Evolutionary conservation across 1,140 invertebrate genomes (phyloP), one percentile per base, ranked within the genome.

Genomic region (Apis dorsata): DNA sequence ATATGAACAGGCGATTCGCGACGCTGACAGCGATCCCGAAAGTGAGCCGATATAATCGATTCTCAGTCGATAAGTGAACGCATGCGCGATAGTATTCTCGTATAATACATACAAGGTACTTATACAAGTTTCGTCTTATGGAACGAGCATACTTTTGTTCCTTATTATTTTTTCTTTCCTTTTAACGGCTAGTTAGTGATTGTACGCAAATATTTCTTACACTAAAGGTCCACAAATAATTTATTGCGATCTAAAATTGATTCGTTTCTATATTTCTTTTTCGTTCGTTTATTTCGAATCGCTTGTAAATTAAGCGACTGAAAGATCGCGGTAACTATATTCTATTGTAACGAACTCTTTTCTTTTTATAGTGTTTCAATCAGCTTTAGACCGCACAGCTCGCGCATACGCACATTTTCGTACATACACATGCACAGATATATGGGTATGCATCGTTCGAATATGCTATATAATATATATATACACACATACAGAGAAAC

Each of bases 401-500:
- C 15, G 57, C 66, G 70, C 68, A 34, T 70, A 73, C 83, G 59
- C 69, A 78, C 60, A 66, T 53, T 63, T 44, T 76, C 55, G 53
- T 53, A 80, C 60, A 65, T 59, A 85, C 66, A 83, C 81, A 87
- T 80, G 70, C 83, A 88, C 77, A 82, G 44, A 84, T 85, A 85
- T 73, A 80, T 73, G 85, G 51, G 79, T 74, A 72, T 81, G 72
- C 73, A 82, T 79, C 75, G 62, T 78, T 75, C 73, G 63, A 24
- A 15, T 81, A 85, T 75, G 17, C 81, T 89, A 80, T 78, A 34
- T 71, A 83, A 86, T 89, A 83, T 84, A 63, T 21, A 62, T 85
- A 83, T 78, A 91, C 88, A 89, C 88, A 91, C 79, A 90, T 74
- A 87, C 59, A 85, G 72, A 88, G 84, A 85, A 84, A 91, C 86